These are phyloP conservation scores for Mormyrus lacerda DNA, from an alignment of 2,113 vertebrate genomes.

Conservation along the genomic window DNA sequence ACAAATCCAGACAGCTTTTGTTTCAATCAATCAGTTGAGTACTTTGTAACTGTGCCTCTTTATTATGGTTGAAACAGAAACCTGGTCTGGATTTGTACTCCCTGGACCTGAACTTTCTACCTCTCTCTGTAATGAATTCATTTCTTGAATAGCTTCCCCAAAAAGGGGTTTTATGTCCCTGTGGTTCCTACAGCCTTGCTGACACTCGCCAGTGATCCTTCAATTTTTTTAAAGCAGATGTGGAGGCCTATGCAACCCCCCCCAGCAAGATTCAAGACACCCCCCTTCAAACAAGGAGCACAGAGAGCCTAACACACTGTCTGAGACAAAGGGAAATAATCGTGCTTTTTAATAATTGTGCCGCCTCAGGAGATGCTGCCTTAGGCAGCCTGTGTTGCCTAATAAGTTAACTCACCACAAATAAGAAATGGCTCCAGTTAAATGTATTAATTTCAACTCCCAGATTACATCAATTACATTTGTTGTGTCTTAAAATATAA, in stretches of 20 bases:
- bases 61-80: neutral
- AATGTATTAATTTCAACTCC: neutral
- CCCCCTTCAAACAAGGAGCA: neutral
- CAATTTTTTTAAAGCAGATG: neutral
- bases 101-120: too few relatives aligned
- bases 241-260: neutral
- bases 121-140: too few relatives aligned
- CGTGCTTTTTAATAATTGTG: neutral
- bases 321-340: neutral
- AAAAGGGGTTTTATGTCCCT: too few relatives aligned
- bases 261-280: too few relatives aligned
- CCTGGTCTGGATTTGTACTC: too few relatives aligned
- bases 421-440: neutral
- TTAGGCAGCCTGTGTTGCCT: neutral
- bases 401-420: neutral
- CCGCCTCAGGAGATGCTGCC: neutral
- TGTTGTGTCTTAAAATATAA: neutral
- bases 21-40: neutral
- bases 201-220: neutral
- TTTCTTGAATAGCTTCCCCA: too few relatives aligned
- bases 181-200: neutral
- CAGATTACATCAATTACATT: neutral
- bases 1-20: neutral
- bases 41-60: neutral
- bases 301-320: neutral